Base-by-base conservation (phyloP, 2,888 invertebrate species). In the Sericinus montela region DNA sequence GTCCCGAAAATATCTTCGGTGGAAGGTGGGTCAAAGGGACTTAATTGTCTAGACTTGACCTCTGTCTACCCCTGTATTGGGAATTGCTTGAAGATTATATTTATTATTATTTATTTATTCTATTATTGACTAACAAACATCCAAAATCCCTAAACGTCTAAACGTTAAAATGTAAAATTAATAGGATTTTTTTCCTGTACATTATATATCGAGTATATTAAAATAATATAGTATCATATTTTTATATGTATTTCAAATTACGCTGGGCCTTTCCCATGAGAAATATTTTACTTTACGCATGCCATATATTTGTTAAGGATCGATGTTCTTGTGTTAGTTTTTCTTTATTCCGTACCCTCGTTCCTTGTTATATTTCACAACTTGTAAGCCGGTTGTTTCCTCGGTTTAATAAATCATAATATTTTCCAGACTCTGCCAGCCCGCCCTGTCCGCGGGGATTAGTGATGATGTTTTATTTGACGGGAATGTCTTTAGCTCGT, bases 401-500 rank as follows among this genome's bases (percentile, higher is more conserved):
- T 57, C 55, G 53, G 58, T 63, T 72, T 70, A 70, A 75, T 74
- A 77, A 74, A 77, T 75, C 75, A 75, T 75, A 68, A 69, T 72
- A 66, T 71, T 70, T 64, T 58, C 65, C 53, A 59, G 60, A 60
- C 59, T 49, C 52, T 42, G 52, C 56, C 49, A 52, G 45, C 51
- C 55, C 57, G 54, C 52, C 56, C 59, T 59, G 63, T 68, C 72
- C 65, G 53, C 42, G 44, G 65, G 72, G 71, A 73, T 69, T 70
- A 69, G 57, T 64, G 59, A 54, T 66, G 69, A 72, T 70, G 69
- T 72, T 77, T 75, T 76, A 77, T 78, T 76, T 75, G 80, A 75
- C 72, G 67, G 65, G 53, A 59, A 61, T 65, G 63, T 69, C 67
- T 66, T 65, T 62, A 60, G 55, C 57, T 58, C 49, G 55, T 53